phyloP scores from a whole-genome alignment of 1,140 invertebrate species.

The Pomacea maculata region DNA sequence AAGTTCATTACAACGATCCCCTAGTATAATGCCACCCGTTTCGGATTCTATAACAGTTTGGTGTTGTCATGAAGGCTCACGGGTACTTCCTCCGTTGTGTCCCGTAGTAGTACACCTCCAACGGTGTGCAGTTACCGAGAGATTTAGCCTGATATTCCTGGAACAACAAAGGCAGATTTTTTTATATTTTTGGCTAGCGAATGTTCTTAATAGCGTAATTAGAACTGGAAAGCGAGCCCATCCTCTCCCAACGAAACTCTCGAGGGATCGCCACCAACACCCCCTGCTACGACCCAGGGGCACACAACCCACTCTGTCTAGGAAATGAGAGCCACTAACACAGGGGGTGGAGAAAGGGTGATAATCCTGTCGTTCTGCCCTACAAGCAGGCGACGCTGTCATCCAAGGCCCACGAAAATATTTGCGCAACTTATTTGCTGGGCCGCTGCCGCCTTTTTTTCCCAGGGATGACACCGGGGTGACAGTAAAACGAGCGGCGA shows the following conservation, averaged over 20 bases:
- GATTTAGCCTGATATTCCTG: no score
- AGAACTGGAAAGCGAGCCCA: background rate
- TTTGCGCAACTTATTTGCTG: slow-evolving; percentile 14
- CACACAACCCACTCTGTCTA: background rate
- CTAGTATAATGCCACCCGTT: no score
- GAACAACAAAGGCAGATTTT: no score
- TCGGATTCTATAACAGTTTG: no score
- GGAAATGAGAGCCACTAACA: slow-evolving; percentile 5
- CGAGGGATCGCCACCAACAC: background rate
- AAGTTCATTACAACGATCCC: no score
- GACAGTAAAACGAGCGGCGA: no score
- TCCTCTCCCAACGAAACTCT: background rate
- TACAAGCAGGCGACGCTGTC: background rate
- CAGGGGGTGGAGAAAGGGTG: slow-evolving; percentile 7
- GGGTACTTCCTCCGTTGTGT: no score
- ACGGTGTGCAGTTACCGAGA: no score
- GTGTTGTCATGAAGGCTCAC: no score
- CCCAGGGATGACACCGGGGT: no score
- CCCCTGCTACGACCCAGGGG: background rate
- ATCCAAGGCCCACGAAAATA: slow-evolving; percentile 3
- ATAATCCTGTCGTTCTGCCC: slow-evolving; percentile 7
- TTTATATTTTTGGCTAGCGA: background rate
- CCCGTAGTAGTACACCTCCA: no score
- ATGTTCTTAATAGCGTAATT: background rate
- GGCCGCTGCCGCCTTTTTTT: background rate